Evolutionary conservation across 1,140 invertebrate genomes (phyloP), one percentile per base, ranked within the genome.

Genomic region (Drosophila triauraria): DNA sequence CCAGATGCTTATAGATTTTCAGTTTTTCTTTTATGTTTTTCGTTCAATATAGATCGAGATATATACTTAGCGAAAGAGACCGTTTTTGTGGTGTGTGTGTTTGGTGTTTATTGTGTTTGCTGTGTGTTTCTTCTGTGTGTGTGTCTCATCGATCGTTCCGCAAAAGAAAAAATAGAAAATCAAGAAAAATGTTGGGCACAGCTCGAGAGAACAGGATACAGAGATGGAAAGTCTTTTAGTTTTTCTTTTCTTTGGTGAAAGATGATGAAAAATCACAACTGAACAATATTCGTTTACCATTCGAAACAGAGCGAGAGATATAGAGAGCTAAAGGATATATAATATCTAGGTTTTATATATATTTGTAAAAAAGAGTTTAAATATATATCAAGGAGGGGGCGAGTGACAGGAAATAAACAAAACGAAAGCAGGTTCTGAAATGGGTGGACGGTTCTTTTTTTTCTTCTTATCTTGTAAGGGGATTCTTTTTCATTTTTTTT

Each of bases 1-100:
- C 91, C 92, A 93, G 92, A 93, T 93, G 84, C 81, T 85, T 91
- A 91, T 85, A 51, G 82, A 85, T 91, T 82, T 79, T 91, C 61
- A 78, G 63, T 80, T 54, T 76, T 91, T 82, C 71, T 82, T 38
- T 20, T 47, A 9, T 15, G 15, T 48, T 63, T 30, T 74, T 67
- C 64, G 27, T 78, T 53, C 70, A 54, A 38, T 58, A 27, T 13
- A 50, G 51, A 72, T 71, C 46, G 67, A 59, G 30, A 72, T 47
- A 35, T 35, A 56, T 12, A 57, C 13, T 9, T n/a, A 35, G 46
- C 32, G 43, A 71, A 38, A 50, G 12, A 40, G n/a, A 56, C 20
- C n/a, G 35, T 40, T n/a, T 56, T n/a, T 56, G 35, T 40, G 35
- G 35, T 54, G 51, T 15, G 50, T 54, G 27, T 7, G 27, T 20